Evolutionary conservation across 2,797 vertebrate genomes (phyloP).

Genomic region (Manis pentadactyla): DNA sequence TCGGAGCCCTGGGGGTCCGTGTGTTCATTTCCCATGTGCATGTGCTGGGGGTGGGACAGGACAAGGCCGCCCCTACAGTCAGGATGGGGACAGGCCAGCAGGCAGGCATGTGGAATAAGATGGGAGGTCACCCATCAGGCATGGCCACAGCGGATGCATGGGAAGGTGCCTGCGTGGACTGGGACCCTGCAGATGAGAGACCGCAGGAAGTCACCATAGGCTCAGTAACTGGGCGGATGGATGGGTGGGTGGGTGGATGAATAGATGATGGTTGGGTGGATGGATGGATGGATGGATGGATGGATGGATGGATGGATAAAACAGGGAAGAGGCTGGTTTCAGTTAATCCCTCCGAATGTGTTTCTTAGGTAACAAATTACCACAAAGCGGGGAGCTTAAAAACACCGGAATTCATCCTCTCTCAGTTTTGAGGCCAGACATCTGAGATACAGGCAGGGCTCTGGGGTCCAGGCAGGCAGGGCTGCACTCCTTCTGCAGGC

Average conservation of each 20-base stretch:
- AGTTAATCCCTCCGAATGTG: background rate
- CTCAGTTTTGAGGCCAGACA: background rate
- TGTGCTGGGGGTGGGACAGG: too few species aligned
- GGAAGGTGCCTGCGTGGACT: background rate
- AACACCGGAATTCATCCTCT: background rate
- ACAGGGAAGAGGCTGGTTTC: background rate
- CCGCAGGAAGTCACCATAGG: rapidly evolving
- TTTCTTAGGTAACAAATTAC: background rate
- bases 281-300: too few species aligned
- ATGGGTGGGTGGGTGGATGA: background rate
- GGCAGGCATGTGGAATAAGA: background rate
- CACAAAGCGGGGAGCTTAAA: background rate
- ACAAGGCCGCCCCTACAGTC: background rate
- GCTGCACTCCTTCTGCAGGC: background rate
- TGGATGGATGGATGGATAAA: too few species aligned
- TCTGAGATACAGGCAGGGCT: background rate
- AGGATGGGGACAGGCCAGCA: rapidly evolving
- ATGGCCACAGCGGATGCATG: too few species aligned
- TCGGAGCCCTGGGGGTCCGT: rapidly evolving
- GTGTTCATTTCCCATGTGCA: rapidly evolving
- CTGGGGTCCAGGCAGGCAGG: too few species aligned
- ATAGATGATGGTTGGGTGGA: background rate
- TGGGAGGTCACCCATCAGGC: background rate
- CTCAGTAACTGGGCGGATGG: too few species aligned
- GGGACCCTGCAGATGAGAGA: rapidly evolving